phyloP scores from a whole-genome alignment of 2,797 vertebrate species.

The Antennarius maculatus region DNA sequence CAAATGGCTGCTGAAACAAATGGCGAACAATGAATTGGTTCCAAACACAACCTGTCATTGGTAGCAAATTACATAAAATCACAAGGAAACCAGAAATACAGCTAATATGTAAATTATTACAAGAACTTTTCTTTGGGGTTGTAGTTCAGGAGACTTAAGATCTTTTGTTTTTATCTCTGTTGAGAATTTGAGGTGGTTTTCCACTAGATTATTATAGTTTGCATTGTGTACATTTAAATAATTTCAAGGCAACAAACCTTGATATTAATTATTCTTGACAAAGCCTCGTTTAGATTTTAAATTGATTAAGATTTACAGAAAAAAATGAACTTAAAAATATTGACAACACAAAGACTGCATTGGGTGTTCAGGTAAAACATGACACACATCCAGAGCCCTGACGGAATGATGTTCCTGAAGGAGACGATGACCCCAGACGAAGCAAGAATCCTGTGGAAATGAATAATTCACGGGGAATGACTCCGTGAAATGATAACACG shows the following conservation, averaged over 20 bases:
- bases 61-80: constrained; percentile 25
- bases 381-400: background rate
- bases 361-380: too few relatives aligned
- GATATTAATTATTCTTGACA: background rate
- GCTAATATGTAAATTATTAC: background rate
- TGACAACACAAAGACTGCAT: too few relatives aligned
- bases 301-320: background rate
- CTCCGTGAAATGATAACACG: background rate
- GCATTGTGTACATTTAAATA: background rate
- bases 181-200: too few relatives aligned
- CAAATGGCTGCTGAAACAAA: constrained; percentile 55
- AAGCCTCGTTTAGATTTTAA: background rate
- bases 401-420: background rate
- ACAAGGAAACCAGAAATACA: constrained; percentile 2
- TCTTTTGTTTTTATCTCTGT: background rate
- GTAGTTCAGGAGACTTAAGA: too few relatives aligned
- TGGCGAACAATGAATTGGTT: constrained; percentile 18
- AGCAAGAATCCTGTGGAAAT: constrained; percentile 34
- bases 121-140: background rate
- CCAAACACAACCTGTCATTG: constrained; percentile 17
- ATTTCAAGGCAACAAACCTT: background rate
- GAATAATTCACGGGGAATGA: background rate
- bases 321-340: too few relatives aligned
- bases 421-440: constrained; percentile 19
- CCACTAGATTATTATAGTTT: too few relatives aligned